Base-by-base conservation (phyloP, 2,113 vertebrate species). In the Neodon shergylaensis region DNA sequence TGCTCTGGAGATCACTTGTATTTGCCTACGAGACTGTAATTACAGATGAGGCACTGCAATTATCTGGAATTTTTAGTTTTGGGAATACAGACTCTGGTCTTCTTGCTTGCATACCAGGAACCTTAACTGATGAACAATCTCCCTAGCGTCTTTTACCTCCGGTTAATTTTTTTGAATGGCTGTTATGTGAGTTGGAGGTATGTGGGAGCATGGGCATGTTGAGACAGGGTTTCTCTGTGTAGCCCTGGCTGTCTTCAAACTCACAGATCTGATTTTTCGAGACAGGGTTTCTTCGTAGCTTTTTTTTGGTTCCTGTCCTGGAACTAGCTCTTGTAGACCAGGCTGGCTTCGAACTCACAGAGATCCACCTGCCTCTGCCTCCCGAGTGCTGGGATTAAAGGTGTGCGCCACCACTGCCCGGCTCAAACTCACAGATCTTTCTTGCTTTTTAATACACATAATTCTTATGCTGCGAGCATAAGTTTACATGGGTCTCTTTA, bases 401-500 rank as follows among this genome's bases (percentile, higher is more conserved):
- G 47, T 1, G 1, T 49, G 47, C 0, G 47, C 47, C 47, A 49
- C 47, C 10, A 49, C 47, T 1, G 10, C 49, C 49, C 10, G 11
- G 49, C 49, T 70, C 68, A 70, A 70, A 70, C 12, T 70, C 68
- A 36, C 33, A 36, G 33, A 70, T 52, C 17, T 70, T 70, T 36
- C 33, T 70, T 70, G 33, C 33, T 16, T 70, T 36, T 72, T 72
- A n/a, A 72, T n/a, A n/a, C 7, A 21, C 19, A 9, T 9, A 72
- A 72, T n/a, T n/a, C 36, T 72, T 72, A 72, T 1, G 36, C 17
- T n/a, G 4, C n/a, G 1, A 58, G 5, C 12, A 61, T 91, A 87
- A 73, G 47, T 72, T 76, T 86, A 95, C 54, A 22, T 89, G n/a
- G 33, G 72, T 88, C 5, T 94, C 19, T 94, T 33, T 81, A 82